A percentile compares a stretch with the other conserved stretches of the same genome.
Evolutionary conservation across 2,888 invertebrate genomes (phyloP).

Genomic region (Imbricaverruca yamaguchii): DNA sequence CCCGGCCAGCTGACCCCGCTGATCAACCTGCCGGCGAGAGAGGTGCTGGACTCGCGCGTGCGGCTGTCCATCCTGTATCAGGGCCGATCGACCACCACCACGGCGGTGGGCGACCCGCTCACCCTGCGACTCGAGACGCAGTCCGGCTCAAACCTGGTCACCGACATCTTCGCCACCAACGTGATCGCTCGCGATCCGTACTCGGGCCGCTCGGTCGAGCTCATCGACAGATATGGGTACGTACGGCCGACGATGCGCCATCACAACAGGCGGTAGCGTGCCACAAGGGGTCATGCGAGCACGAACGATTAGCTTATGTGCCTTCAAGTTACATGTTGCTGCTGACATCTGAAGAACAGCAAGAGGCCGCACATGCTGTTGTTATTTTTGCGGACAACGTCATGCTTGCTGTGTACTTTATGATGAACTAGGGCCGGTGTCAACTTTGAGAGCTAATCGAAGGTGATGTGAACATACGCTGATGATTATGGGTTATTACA

Average conservation of each 20-base stretch:
- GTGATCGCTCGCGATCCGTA: constrained; percentile 88
- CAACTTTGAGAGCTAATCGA: too few species aligned
- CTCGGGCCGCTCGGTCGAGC: constrained; percentile 77
- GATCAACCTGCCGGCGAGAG: constrained; percentile 84
- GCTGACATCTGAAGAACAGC: too few species aligned
- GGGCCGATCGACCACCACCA: constrained; percentile 83
- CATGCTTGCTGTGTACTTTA: too few species aligned
- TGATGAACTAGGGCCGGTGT: too few species aligned
- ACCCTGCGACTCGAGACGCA: constrained; percentile 82
- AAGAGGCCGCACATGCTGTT: too few species aligned
- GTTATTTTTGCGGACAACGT: too few species aligned
- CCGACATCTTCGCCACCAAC: constrained; percentile 86
- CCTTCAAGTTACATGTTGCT: too few species aligned
- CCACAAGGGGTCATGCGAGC: constrained; percentile 76
- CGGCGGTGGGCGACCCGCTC: constrained; percentile 84
- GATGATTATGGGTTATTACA: too few species aligned
- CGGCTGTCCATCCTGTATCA: constrained; percentile 78
- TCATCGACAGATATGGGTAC: constrained; percentile 83
- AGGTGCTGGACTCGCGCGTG: constrained; percentile 79
- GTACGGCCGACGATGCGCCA: constrained; percentile 34
- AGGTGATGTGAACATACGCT: too few species aligned
- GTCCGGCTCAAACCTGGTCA: constrained; percentile 77
- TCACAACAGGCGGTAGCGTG: too few species aligned
- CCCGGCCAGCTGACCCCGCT: constrained; percentile 88
- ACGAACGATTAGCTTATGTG: constrained; percentile 36